Percentiles rank a stretch among this genome's conserved stretches.
phyloP scores from a whole-genome alignment of 2,797 vertebrate genomes.

The Nothura maculosa region DNA sequence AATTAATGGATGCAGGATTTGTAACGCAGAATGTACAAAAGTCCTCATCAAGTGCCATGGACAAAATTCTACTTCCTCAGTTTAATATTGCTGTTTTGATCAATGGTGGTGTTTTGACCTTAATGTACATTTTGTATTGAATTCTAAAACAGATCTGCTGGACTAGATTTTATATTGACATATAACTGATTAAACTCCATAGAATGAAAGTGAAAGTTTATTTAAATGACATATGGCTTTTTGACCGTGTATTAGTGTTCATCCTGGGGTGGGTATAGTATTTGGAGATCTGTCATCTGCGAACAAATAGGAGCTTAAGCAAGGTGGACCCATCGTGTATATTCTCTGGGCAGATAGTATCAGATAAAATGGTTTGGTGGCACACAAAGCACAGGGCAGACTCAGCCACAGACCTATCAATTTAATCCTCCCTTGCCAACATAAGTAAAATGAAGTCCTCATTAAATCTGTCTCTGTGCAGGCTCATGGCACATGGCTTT shows the following conservation, averaged over 20 bases:
- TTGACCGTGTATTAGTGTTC: not conserved
- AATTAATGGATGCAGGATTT: not conserved
- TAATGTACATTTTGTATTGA: not conserved
- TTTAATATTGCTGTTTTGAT: not conserved
- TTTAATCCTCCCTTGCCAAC: not conserved
- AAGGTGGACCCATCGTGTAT: not conserved
- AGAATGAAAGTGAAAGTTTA: not conserved
- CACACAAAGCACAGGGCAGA: fast-evolving
- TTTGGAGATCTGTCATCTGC: not conserved
- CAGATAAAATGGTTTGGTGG: not conserved
- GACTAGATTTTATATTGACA: not conserved
- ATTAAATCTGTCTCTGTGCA: not conserved
- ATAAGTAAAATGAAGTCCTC: not conserved
- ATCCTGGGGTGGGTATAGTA: not conserved
- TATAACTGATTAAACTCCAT: not conserved
- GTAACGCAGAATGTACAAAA: not conserved
- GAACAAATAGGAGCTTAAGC: not conserved
- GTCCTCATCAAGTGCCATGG: not conserved
- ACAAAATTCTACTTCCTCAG: not conserved
- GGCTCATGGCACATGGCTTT: not conserved
- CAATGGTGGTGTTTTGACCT: not conserved
- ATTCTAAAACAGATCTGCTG: not conserved
- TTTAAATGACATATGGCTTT: not conserved
- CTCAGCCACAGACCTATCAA: not conserved
- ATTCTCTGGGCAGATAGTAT: not conserved